Conservation (phyloP, 2,113 vertebrate genomes). For the Rallus limicola region DNA sequence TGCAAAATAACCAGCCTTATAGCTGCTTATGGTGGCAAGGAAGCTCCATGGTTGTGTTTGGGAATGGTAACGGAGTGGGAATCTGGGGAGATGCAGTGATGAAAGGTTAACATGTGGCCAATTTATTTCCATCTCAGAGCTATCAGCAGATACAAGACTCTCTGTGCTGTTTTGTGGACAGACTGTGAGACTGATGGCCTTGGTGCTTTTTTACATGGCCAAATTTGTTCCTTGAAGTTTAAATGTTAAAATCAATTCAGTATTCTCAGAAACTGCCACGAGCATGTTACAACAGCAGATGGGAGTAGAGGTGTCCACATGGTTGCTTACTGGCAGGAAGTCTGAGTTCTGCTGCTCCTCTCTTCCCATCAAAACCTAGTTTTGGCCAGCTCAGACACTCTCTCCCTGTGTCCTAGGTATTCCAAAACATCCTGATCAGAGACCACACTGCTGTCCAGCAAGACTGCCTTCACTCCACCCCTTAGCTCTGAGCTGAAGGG, state of each 20-base stretch:
- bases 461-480: not conserved
- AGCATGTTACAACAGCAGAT: not conserved
- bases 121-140: not conserved
- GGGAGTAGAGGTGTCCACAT: not conserved
- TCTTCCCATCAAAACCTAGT: not conserved
- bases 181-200: not conserved
- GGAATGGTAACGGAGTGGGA: not conserved
- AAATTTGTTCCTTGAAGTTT: not conserved
- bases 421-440: accelerated
- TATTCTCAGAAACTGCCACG: not conserved
- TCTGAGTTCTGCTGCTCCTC: not conserved
- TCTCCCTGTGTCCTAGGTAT: not conserved
- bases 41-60: not conserved
- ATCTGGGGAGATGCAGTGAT: not conserved
- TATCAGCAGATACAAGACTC: too few species aligned
- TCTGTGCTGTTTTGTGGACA: not conserved
- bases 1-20: not conserved
- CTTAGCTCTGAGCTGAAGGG: not conserved
- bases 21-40: not conserved
- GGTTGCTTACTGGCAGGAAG: not conserved
- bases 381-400: not conserved
- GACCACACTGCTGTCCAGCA: too few species aligned
- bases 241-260: not conserved
- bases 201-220: accelerated
- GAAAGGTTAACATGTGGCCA: not conserved